Base-by-base conservation (phyloP, 2,113 vertebrate genomes). In the Cyprinodon tularosa region DNA sequence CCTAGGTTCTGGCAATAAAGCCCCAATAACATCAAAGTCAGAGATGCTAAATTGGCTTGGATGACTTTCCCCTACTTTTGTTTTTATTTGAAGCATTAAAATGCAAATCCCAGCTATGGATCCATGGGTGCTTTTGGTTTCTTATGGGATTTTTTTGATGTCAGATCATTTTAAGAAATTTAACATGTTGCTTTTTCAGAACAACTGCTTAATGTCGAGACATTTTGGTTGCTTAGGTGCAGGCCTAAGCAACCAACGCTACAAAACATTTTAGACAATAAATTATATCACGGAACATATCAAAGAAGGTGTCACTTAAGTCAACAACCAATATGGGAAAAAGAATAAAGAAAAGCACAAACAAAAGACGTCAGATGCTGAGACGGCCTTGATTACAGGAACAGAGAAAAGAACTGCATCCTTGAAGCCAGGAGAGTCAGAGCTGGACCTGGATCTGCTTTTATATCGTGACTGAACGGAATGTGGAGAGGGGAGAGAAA, bases 361-460 rank as follows among this genome's bases (percentile, higher is more conserved):
- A 68, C 76, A 84, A 82, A 84, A 71, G 74, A 77, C 73, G 73
- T 91, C 88, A 91, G 86, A 78, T 42, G 64, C 74, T 61, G 80
- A 84, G 79, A 63, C 39, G 4, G 70, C 68, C 80, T 90, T 90
- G 90, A 92, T 94, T 90, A 88, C 88, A 92, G 82, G 88, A 87
- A 83, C 77, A 77, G 84, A 90, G 84, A 88, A 74, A 88, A 72
- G 86, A 87, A 86, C 57, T 89, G 64, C 82, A 91, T 81, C 77
- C 86, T 86, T 85, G 83, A 90, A 75, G 74, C 80, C 77, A 87
- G 76, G 66, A 78, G 68, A 89, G 71, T 89, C 80, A 78, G 76
- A 89, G 83, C 81, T 86, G 86, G 86, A 90, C 75, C 70, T 39
- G 4, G 66, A 68, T 88, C 82, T 42, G 70, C 74, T 64, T 88